Conservation (phyloP, 2,888 invertebrate species). For the Drosophila histrio region DNA sequence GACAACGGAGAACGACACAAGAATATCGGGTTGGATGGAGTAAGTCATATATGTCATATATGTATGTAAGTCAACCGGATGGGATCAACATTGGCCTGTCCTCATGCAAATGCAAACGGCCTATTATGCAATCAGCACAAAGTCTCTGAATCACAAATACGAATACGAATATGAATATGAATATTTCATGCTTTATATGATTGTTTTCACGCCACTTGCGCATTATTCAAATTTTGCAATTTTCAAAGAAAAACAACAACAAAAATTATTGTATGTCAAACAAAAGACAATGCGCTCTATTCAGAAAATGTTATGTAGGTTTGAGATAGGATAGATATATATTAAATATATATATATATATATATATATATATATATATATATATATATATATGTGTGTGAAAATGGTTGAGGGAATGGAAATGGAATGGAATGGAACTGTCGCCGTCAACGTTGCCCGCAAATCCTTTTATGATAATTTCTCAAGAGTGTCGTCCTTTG, state of each 20-base stretch:
- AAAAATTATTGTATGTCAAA: slow-evolving; percentile 29
- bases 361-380: not conserved
- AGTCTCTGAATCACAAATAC: slow-evolving; percentile 9
- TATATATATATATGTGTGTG: slow-evolving; percentile 7
- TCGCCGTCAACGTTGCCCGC: slow-evolving; percentile 51
- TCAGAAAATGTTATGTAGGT: slow-evolving; percentile 41
- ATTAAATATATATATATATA: slow-evolving; percentile 1
- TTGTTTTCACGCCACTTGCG: slow-evolving; percentile 73
- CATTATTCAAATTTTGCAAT: slow-evolving; percentile 76
- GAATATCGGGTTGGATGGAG: slow-evolving; percentile 2
- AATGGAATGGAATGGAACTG: slow-evolving; percentile 37
- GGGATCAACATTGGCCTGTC: slow-evolving; percentile 39
- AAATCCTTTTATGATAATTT: slow-evolving; percentile 83
- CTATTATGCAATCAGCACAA: slow-evolving; percentile 62
- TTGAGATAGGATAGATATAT: slow-evolving; percentile 30
- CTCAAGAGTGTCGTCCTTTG: slow-evolving; percentile 84
- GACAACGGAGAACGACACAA: not conserved
- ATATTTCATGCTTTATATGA: slow-evolving; percentile 26
- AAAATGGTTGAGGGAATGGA: slow-evolving; percentile 12
- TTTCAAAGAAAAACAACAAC: slow-evolving; percentile 45
- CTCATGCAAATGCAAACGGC: slow-evolving; percentile 26
- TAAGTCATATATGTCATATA: too few species aligned
- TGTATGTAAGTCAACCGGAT: slow-evolving; percentile 35
- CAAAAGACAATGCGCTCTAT: slow-evolving; percentile 70
- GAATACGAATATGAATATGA: slow-evolving; percentile 47